These are phyloP conservation scores for Colostygia pectinataria DNA, from an alignment of 2,888 invertebrate species.

Conservation along the genomic window DNA sequence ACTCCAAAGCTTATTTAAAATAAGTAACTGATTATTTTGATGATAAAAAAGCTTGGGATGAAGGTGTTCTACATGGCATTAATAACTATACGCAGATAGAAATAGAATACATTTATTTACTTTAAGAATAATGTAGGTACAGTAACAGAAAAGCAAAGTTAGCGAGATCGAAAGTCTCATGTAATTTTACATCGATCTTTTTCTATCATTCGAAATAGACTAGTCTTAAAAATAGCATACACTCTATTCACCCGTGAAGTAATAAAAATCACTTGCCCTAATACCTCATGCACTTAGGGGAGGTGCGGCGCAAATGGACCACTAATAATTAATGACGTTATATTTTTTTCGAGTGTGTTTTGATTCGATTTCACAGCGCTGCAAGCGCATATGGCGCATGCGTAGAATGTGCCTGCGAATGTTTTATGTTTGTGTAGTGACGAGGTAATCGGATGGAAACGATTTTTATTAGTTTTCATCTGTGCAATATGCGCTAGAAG, in stretches of 20 bases:
- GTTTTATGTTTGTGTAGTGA: slow-evolving; percentile 25
- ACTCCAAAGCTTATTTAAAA: no score
- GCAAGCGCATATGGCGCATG: slow-evolving; percentile 34
- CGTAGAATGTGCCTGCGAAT: slow-evolving; percentile 10
- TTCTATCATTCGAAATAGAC: not conserved
- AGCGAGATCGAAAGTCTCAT: no score
- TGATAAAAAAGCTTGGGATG: no score
- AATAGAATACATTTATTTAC: no score
- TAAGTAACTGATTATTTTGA: no score
- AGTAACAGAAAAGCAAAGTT: no score
- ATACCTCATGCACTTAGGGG: slow-evolving; percentile 32
- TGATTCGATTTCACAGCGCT: slow-evolving; percentile 34
- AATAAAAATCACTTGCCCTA: slow-evolving; percentile 33
- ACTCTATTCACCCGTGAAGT: slow-evolving; percentile 18
- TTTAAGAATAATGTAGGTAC: no score
- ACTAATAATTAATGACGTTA: slow-evolving; percentile 38
- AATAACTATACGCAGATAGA: no score
- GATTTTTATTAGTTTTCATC: slow-evolving; percentile 22
- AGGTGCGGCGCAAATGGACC: slow-evolving; percentile 41
- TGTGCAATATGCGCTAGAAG: slow-evolving; percentile 22
- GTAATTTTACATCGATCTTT: not conserved
- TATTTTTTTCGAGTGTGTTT: slow-evolving; percentile 35
- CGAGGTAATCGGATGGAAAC: slow-evolving; percentile 32
- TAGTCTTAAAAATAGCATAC: slow-evolving; percentile 10
- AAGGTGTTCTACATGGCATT: no score